A percentile compares a stretch with the other conserved stretches of the same genome.
phyloP scores from a whole-genome alignment of 2,113 vertebrate species.

The Pelusios castaneus region DNA sequence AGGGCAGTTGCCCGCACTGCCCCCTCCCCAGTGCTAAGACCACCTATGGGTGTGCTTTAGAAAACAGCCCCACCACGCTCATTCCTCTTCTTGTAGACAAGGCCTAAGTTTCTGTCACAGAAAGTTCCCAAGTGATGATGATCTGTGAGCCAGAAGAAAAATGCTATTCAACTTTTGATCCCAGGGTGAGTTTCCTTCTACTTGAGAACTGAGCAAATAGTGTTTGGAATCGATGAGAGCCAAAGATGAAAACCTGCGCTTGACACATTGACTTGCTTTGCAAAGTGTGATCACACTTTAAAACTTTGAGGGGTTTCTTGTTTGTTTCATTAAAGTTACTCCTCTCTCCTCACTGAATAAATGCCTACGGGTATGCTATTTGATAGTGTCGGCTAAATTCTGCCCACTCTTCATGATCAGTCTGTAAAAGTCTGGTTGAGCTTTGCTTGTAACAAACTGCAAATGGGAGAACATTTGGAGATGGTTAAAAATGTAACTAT shows the following conservation, averaged over 20 bases:
- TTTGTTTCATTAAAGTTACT: neutral
- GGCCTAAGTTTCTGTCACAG: neutral
- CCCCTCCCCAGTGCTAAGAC: too few relatives aligned
- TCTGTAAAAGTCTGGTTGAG: neutral
- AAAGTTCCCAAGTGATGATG: rapidly evolving
- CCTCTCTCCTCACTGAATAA: neutral
- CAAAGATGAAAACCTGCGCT: neutral
- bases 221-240: neutral
- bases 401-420: neutral
- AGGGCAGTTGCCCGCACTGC: too few relatives aligned
- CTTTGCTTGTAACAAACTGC: neutral
- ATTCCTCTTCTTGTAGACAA: neutral
- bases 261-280: neutral
- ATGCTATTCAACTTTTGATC: neutral
- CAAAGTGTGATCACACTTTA: neutral
- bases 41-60: too few relatives aligned
- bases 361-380: neutral
- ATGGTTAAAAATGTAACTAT: neutral
- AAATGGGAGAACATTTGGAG: neutral
- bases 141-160: neutral
- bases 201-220: neutral
- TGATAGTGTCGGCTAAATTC: neutral
- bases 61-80: neutral
- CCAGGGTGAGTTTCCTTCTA: neutral
- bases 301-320: neutral